These are phyloP conservation scores for Paracentrotus lividus DNA, from an alignment of 53 echinoderm and acorn worm species.

Conservation along the genomic window DNA sequence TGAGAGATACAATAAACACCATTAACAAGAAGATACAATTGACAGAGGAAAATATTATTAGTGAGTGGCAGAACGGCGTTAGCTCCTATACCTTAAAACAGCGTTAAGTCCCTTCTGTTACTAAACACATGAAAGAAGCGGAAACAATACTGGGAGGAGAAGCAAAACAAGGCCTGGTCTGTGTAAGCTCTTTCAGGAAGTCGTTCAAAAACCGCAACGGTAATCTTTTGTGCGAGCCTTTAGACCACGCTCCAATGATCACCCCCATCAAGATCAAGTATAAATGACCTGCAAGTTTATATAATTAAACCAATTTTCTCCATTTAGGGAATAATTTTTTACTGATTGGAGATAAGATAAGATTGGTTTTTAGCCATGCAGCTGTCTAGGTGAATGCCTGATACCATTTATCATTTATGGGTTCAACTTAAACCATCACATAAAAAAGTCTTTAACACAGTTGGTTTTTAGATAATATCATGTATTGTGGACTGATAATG, in stretches of 20 bases:
- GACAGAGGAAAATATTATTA: constrained; percentile 23
- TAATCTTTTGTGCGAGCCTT: constrained; percentile 45
- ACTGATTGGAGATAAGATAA: constrained; percentile 38
- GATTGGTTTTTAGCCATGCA: constrained; percentile 4
- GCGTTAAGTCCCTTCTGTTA: no score
- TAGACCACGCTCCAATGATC: constrained; percentile 7
- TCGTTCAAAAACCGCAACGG: constrained; percentile 40
- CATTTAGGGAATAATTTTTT: not conserved
- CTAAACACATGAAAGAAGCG: constrained; percentile 3
- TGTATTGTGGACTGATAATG: not conserved
- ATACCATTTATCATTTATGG: not conserved
- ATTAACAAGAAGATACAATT: not conserved
- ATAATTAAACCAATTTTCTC: constrained; percentile 32
- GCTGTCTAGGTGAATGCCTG: not conserved
- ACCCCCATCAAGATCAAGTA: not conserved
- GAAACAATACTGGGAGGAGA: constrained; percentile 32
- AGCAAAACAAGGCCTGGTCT: constrained; percentile 36
- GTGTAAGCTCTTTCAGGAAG: constrained; percentile 63
- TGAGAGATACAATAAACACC: not conserved
- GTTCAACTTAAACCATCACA: not conserved
- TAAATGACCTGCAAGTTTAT: constrained; percentile 20
- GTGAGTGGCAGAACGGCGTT: no score
- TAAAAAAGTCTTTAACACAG: not conserved
- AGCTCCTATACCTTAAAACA: no score
- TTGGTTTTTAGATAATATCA: not conserved